A percentile compares a stretch with the other conserved stretches of the same genome.
Conservation (phyloP, 2,113 vertebrate species). For the Hippocampus zosterae region DNA sequence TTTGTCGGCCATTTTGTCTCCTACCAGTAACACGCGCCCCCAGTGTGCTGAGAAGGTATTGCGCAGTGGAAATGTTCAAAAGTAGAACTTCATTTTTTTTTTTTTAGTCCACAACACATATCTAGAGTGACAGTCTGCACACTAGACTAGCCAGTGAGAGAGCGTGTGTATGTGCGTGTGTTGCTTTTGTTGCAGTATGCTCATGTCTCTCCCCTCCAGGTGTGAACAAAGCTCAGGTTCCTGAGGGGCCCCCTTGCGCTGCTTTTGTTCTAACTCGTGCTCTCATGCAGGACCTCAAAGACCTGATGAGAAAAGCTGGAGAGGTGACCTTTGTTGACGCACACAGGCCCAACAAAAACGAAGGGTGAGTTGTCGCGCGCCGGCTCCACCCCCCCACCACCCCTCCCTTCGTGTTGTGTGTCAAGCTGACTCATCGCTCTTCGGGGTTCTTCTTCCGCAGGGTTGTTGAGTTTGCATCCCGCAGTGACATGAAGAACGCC, state of each 20-base stretch:
- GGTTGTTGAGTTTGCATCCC: slow-evolving; percentile 89
- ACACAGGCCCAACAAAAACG: slow-evolving; percentile 88
- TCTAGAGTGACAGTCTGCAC: background rate
- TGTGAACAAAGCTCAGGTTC: slow-evolving; percentile 35
- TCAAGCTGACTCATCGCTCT: background rate
- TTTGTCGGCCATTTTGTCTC: too few species aligned
- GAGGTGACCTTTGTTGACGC: slow-evolving; percentile 94
- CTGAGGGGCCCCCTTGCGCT: slow-evolving; percentile 7
- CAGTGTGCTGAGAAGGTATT: background rate
- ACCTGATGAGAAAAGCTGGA: slow-evolving; percentile 91
- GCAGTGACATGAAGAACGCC: slow-evolving; percentile 90
- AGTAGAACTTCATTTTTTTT: background rate
- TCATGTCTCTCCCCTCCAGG: slow-evolving; percentile 52
- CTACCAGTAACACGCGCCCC: too few species aligned
- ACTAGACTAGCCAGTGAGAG: slow-evolving; percentile 18
- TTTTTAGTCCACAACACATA: background rate
- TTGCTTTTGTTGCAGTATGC: slow-evolving; percentile 49
- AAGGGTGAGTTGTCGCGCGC: slow-evolving; percentile 71
- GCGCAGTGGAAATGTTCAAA: background rate
- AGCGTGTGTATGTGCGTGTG: slow-evolving; percentile 22
- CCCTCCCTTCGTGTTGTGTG: accelerated
- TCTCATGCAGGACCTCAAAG: slow-evolving; percentile 81
- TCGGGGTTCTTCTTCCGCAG: slow-evolving; percentile 45
- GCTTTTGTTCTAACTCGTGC: slow-evolving; percentile 24
- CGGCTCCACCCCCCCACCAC: accelerated